Evolutionary conservation across 2,888 invertebrate genomes (phyloP).

Genomic region (Lagria hirta): DNA sequence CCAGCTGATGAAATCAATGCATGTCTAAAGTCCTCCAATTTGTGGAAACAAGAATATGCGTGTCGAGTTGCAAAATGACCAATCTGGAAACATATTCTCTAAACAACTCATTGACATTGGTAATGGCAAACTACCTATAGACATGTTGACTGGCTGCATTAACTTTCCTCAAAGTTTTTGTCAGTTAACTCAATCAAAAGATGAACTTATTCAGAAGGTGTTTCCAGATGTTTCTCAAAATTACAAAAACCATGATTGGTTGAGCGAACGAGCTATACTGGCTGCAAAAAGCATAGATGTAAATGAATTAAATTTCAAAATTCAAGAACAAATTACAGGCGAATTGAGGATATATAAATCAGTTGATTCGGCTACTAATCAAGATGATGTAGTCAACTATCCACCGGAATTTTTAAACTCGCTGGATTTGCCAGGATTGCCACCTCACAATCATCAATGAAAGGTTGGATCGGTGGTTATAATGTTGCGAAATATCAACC

Average conservation of each 20-base stretch:
- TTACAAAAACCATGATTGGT: slow-evolving; percentile 37
- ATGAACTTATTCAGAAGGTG: slow-evolving; percentile 38
- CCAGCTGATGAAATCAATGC: slow-evolving; percentile 46
- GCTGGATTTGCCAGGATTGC: too few relatives aligned
- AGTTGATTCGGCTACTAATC: slow-evolving; percentile 20
- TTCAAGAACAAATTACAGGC: too few relatives aligned
- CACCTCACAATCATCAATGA: too few relatives aligned
- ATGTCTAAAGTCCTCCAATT: slow-evolving; percentile 40
- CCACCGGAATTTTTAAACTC: slow-evolving; percentile 21
- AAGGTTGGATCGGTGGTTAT: too few relatives aligned
- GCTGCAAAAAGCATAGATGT: slow-evolving; percentile 43
- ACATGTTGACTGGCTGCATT: slow-evolving; percentile 36
- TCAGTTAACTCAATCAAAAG: slow-evolving; percentile 33
- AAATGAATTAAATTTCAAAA: too few relatives aligned
- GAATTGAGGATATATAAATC: too few relatives aligned
- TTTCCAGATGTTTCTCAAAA: slow-evolving; percentile 42
- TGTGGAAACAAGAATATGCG: slow-evolving; percentile 39
- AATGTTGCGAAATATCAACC: too few relatives aligned
- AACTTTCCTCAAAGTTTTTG: slow-evolving; percentile 40
- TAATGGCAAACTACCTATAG: slow-evolving; percentile 36
- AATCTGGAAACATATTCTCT: slow-evolving; percentile 36
- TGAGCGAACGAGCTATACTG: slow-evolving; percentile 42
- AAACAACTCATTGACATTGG: slow-evolving; percentile 40
- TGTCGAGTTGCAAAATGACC: slow-evolving; percentile 36
- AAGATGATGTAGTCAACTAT: not conserved